Evolutionary conservation across 1,140 invertebrate species (phyloP), one percentile per base, ranked within the genome.

Genomic region (Coptotermes formosanus): DNA sequence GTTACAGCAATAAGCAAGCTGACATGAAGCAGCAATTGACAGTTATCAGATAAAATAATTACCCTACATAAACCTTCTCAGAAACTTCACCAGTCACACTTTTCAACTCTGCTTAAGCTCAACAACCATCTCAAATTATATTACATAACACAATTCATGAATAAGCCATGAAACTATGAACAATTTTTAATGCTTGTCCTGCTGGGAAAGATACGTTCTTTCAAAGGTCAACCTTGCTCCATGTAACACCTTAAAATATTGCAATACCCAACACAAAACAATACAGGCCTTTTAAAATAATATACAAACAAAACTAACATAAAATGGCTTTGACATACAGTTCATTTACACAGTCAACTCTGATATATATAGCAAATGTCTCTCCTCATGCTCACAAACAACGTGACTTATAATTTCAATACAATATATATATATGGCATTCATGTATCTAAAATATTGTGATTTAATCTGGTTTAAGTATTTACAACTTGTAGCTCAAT

Each of bases 361-460:
- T 75, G 25, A 75, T 75, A 75, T 75, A 75, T 75, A 30, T 30
- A 75, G n/a, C 14, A 75, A 75, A 75, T 3, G n/a, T 30, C 64
- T 75, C n/a, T 75, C 52, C 64, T 75, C 64, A n/a, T 75, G 64
- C 64, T 75, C 64, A 75, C n/a, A 7, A 75, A 75, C 52, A 55
- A 55, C 64, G 30, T 16, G 25, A 75, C 64, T 30, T 75, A 64
- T 64, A 75, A 30, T 75, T 75, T 75, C n/a, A 75, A 75, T 75
- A 75, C 30, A 75, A 75, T 75, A 75, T 75, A 38, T 38, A 38
- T 38, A 75, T 75, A 75, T 75, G 64, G 30, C 64, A 75, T 16
- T 75, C 64, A 30, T 75, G 64, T 75, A 75, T 75, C 64, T 75
- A 75, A 75, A 75, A 75, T 75, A 75, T 75, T 75, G 64, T 75